These are phyloP conservation scores for Agrotis exclamationis DNA, from an alignment of 2,888 invertebrate species.

Conservation along the genomic window DNA sequence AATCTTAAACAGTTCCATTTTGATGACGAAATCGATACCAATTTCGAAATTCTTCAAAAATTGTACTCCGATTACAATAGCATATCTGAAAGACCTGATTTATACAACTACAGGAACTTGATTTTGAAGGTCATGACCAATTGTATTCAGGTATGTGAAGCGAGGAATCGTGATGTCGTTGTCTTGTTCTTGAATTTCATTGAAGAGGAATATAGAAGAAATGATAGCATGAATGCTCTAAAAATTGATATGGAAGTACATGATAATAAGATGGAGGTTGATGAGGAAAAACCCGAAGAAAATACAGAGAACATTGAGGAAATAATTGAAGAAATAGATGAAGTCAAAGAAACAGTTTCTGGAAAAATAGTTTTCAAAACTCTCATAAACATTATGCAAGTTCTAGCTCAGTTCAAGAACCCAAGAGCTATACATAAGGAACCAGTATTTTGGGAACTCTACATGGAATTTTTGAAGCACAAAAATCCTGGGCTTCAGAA, in stretches of 20 bases:
- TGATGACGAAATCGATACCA: constrained; percentile 80
- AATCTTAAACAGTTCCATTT: constrained; percentile 80
- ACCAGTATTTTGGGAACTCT: constrained; percentile 94
- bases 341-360: constrained; percentile 78
- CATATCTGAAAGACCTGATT: constrained; percentile 92
- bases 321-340: constrained; percentile 78
- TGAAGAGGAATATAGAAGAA: constrained; percentile 90
- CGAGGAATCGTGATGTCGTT: constrained; percentile 95
- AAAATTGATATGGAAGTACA: constrained; percentile 92
- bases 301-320: constrained; percentile 79
- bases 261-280: constrained; percentile 82
- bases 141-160: constrained; percentile 95
- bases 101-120: constrained; percentile 94
- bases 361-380: constrained; percentile 88
- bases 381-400: constrained; percentile 93
- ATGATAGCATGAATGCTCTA: constrained; percentile 81
- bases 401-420: constrained; percentile 95
- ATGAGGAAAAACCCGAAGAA: constrained; percentile 75
- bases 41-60: constrained; percentile 76
- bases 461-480: constrained; percentile 95
- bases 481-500: constrained; percentile 96
- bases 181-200: constrained; percentile 95
- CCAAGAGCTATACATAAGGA: constrained; percentile 95
- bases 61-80: constrained; percentile 82
- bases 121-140: constrained; percentile 95